phyloP scores from a whole-genome alignment of 64 coral and sea anemone genomes.

The Actinia tenebrosa region DNA sequence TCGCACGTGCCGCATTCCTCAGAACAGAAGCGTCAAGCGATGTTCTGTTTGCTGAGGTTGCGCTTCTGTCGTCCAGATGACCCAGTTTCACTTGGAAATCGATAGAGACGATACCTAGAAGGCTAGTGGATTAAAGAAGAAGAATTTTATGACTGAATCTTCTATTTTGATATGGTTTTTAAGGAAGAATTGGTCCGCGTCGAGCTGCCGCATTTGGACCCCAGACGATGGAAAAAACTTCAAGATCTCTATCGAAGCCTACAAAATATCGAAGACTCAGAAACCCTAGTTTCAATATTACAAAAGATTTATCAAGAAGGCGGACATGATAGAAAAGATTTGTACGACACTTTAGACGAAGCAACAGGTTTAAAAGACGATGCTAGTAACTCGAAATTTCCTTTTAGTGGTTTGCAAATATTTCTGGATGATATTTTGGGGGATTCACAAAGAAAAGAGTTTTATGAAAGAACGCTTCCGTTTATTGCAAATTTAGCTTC shows the following conservation, averaged over 20 bases:
- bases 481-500: constrained; percentile 59
- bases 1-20: not conserved
- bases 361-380: constrained; percentile 5
- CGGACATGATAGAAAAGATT: constrained; percentile 39
- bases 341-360: not conserved
- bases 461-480: constrained; percentile 48
- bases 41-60: not conserved
- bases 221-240: constrained; percentile 29
- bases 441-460: constrained; percentile 34
- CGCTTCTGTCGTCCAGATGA: not conserved
- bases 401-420: constrained; percentile 54
- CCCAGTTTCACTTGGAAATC: not conserved
- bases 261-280: not conserved
- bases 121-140: not conserved
- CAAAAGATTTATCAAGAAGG: constrained; percentile 38
- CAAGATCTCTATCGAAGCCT: constrained; percentile 38
- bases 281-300: constrained; percentile 21
- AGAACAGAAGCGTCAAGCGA: not conserved
- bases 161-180: not conserved
- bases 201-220: constrained; percentile 28
- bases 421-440: constrained; percentile 57
- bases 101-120: not conserved
- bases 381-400: constrained; percentile 4
- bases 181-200: not conserved
- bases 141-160: not conserved